phyloP scores from a whole-genome alignment of 1,140 invertebrate genomes.

The Tachypleus tridentatus region DNA sequence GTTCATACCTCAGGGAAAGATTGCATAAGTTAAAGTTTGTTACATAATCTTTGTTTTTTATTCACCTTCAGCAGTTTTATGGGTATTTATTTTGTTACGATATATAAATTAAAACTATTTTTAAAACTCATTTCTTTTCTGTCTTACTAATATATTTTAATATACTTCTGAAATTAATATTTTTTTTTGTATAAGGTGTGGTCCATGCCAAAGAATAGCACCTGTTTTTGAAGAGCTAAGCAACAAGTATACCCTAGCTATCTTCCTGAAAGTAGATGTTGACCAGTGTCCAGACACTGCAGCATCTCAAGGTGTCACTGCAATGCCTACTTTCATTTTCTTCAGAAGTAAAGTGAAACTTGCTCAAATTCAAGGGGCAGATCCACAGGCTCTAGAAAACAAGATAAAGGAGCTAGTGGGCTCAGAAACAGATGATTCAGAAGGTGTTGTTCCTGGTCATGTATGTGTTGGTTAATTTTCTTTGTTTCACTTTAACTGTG shows the following conservation, averaged over 20 bases:
- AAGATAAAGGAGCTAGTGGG: slow-evolving; percentile 84
- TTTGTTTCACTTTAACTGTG: not conserved
- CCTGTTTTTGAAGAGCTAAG: slow-evolving; percentile 79
- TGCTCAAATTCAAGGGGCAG: slow-evolving; percentile 68
- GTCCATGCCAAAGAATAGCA: slow-evolving; percentile 51
- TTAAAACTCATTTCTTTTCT: too few species aligned
- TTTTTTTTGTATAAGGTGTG: slow-evolving; percentile 26
- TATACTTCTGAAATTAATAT: too few species aligned
- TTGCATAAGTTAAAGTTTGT: too few species aligned
- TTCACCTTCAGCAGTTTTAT: too few species aligned
- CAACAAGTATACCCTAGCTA: slow-evolving; percentile 66
- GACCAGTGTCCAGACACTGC: slow-evolving; percentile 73
- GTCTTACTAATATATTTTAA: too few species aligned
- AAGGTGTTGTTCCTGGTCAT: slow-evolving; percentile 19
- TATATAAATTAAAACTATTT: too few species aligned
- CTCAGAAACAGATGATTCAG: slow-evolving; percentile 33
- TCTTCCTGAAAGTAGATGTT: slow-evolving; percentile 93
- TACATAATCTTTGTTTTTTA: too few species aligned
- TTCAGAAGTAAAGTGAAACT: slow-evolving; percentile 76
- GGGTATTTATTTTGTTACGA: too few species aligned
- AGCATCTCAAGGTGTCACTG: slow-evolving; percentile 65
- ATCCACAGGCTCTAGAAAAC: slow-evolving; percentile 61
- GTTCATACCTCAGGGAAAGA: too few species aligned
- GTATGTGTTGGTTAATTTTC: not conserved
- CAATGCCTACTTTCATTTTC: slow-evolving; percentile 98